Evolutionary conservation across 64 coral and sea anemone genomes (phyloP), one percentile per base, ranked within the genome.

Genomic region (Acropora yongei): DNA sequence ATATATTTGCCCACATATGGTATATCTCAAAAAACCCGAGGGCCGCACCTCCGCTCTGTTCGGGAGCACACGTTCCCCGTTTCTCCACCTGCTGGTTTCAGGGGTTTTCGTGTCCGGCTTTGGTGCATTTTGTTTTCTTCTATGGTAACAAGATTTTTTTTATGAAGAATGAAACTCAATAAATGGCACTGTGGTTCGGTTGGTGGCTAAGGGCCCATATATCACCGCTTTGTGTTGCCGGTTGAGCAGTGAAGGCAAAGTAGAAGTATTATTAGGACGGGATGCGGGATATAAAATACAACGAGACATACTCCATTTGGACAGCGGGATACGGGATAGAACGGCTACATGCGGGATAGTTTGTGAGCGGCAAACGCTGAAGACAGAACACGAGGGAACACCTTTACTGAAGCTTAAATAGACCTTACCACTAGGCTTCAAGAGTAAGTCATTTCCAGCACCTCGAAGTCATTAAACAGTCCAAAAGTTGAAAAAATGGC

Each of bases 221-320:
- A 78, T 78, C 46, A 78, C 18, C 76, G 17, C 40, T 78, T 78
- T 78, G 76, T 78, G 76, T 78, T 44, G 3, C 76, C 44, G 76
- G 76, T 78, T 49, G 76, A 48, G 76, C 18, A 78, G 76, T 49
- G 76, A 4, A 78, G 46, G 76, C 76, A 78, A 78, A 78, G 49
- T 78, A 20, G 50, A 53, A 53, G 0, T 8, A 53, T 53, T 53
- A 53, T 4, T 53, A 53, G 50, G 8, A 53, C 50, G 50, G 50
- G 50, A 53, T 53, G 50, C 50, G 50, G 50, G 5, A 53, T 53
- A 53, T 30, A 53, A 53, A 53, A 53, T 53, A 53, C 50, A 53
- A 53, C 50, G 50, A 8, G 50, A 53, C 50, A 53, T 53, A 53
- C 50, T 53, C 50, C 50, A 53, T 53, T 53, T 53, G 0, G 50